A percentile compares a stretch with the other conserved stretches of the same genome.
phyloP scores from a whole-genome alignment of 2,113 vertebrate genomes.

The Ascaphus truei region DNA sequence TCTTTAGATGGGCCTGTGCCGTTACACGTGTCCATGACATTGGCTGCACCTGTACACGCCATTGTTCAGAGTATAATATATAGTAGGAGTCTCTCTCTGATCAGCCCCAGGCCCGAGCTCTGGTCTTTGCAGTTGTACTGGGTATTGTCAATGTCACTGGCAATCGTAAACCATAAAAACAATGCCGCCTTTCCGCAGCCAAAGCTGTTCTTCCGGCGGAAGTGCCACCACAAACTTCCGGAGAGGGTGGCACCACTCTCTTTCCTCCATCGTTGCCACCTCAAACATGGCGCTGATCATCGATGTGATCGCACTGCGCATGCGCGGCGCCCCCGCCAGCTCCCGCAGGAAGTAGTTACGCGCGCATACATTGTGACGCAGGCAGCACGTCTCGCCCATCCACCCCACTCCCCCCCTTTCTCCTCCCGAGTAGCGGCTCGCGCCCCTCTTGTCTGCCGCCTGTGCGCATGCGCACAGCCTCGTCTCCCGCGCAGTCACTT shows the following conservation, averaged over 20 bases:
- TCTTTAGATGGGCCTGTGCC: too few species aligned
- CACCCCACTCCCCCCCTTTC: neutral
- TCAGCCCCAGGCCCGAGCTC: too few species aligned
- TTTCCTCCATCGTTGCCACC: neutral
- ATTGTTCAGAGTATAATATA: too few species aligned
- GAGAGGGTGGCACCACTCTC: neutral
- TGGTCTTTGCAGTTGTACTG: too few species aligned
- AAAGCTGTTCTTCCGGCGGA: neutral
- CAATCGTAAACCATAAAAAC: too few species aligned
- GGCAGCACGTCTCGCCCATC: neutral
- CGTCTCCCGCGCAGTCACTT: conserved; percentile 37
- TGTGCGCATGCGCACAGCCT: conserved; percentile 9
- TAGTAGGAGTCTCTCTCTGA: too few species aligned
- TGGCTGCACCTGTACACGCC: too few species aligned
- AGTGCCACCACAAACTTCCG: conserved; percentile 2
- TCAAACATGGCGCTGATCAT: conserved; percentile 10
- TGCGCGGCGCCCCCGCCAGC: too few species aligned
- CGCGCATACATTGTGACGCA: neutral
- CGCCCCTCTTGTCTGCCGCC: neutral
- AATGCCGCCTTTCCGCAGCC: too few species aligned
- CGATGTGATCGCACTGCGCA: neutral
- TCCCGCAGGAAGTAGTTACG: neutral
- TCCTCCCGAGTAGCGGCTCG: neutral
- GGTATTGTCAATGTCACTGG: too few species aligned
- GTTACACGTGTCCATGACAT: too few species aligned